Evolutionary conservation across 2,888 invertebrate species (phyloP), one percentile per base, ranked within the genome.

Genomic region (Meliscaeva auricollis): DNA sequence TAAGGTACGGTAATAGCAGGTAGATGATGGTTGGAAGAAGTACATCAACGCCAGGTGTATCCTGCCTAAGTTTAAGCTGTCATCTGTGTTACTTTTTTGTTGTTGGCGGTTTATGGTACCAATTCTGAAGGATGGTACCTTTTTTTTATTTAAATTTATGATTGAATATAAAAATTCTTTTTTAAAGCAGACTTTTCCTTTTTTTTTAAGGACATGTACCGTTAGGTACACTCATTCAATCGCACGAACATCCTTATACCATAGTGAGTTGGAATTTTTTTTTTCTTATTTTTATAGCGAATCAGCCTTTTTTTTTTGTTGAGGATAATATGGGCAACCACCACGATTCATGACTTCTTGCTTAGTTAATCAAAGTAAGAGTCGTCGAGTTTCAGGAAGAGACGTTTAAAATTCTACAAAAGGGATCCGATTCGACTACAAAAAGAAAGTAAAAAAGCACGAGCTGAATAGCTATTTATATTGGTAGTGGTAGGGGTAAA

Each of bases 91-190:
- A 9, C 2, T 20, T 50, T 50, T 50, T 60, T 60, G 9, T 41
- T 22, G n/a, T 38, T 38, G 9, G 35, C 50, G 8, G 68, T 46
- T 48, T 68, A 48, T 22, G 58, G 30, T 48, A 30, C 68, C 52
- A 50, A 68, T 62, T 72, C 66, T 17, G 22, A 60, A 60, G 60
- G 72, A 80, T 79, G 66, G 72, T 58, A 72, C 80, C n/a, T n/a
- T n/a, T n/a, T n/a, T n/a, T n/a, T 26, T 26, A 3, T 80, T 80
- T 80, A 64, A 84, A 76, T 80, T 80, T 80, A 68, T 80, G 84
- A 84, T 84, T 84, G 84, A 84, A 84, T 80, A 84, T 84, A 80
- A 66, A 80, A 80, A 80, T 84, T 75, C 44, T 30, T 30, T 62
- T 38, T 38, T 38, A 4, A 11, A 26, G 26, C 26, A 26, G 26